Conservation (phyloP, 2,888 invertebrate species). For the Oscheius sp. region DNA sequence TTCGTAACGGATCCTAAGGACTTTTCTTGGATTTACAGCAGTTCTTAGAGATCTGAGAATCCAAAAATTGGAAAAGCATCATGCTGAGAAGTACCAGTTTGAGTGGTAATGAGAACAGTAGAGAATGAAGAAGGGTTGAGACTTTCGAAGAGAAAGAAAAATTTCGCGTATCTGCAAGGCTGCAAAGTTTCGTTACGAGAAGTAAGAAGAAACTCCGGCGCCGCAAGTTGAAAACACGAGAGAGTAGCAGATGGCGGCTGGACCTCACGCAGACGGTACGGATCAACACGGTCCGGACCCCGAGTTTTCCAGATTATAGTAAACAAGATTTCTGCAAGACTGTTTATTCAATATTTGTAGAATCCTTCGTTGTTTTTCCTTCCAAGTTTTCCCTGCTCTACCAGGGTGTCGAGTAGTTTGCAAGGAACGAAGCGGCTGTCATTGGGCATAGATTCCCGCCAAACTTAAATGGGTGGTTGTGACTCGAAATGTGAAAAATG, state of each 20-base stretch:
- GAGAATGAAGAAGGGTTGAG: too few relatives aligned
- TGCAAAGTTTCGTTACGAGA: too few relatives aligned
- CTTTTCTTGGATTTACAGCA: too few relatives aligned
- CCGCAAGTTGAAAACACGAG: neutral
- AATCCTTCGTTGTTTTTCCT: constrained; percentile 86
- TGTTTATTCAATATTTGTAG: constrained; percentile 79
- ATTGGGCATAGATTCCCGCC: constrained; percentile 59
- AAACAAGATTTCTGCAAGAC: neutral
- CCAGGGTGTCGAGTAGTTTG: constrained; percentile 80
- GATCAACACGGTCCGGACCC: neutral
- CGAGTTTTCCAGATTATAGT: neutral
- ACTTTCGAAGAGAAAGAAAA: too few relatives aligned
- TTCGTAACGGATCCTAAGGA: too few relatives aligned
- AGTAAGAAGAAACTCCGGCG: too few relatives aligned
- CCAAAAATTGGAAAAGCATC: too few relatives aligned
- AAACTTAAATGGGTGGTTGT: constrained; percentile 45
- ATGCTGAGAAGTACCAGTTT: too few relatives aligned
- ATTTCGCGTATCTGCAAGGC: too few relatives aligned
- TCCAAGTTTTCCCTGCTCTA: constrained; percentile 85
- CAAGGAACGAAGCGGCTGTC: constrained; percentile 57
- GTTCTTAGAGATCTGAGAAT: too few relatives aligned
- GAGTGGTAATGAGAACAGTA: too few relatives aligned
- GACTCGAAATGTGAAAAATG: constrained; percentile 42
- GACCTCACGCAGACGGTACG: neutral
- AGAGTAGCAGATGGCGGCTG: neutral